These are phyloP conservation scores for Eucera pruinosa DNA, from an alignment of 2,888 invertebrate species.

Conservation along the genomic window DNA sequence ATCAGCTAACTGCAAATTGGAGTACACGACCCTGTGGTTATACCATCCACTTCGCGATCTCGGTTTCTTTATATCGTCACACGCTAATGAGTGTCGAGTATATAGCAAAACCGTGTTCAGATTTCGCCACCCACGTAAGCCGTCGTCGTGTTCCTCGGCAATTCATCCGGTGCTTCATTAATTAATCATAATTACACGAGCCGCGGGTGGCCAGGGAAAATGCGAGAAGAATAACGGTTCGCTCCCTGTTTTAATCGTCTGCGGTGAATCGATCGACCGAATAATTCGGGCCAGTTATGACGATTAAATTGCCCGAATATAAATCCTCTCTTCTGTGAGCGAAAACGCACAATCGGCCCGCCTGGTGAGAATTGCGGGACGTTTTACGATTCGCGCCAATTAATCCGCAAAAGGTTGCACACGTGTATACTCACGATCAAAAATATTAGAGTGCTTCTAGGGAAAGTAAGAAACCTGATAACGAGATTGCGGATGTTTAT, in stretches of 20 bases:
- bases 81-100: conserved; percentile 25
- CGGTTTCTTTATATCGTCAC: conserved; percentile 25
- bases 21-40: conserved; percentile 26
- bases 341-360: conserved; percentile 2
- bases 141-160: neutral
- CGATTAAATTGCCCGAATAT: conserved; percentile 11
- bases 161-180: conserved; percentile 7
- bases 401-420: neutral
- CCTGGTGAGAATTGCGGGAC: neutral
- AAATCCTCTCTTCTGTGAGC: neutral
- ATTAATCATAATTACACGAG: conserved; percentile 44
- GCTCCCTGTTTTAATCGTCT: conserved; percentile 17
- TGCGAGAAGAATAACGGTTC: conserved; percentile 10
- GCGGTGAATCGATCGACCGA: conserved; percentile 28
- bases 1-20: conserved; percentile 49
- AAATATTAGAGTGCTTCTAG: no score
- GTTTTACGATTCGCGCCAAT: neutral
- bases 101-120: conserved; percentile 1
- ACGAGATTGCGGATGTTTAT: no score
- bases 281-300: conserved; percentile 19
- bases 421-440: no score
- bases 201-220: neutral
- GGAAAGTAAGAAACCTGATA: no score
- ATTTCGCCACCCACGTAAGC: neutral
- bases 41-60: conserved; percentile 8